phyloP scores from a whole-genome alignment of 2,113 vertebrate species.

The Cervus canadensis region DNA sequence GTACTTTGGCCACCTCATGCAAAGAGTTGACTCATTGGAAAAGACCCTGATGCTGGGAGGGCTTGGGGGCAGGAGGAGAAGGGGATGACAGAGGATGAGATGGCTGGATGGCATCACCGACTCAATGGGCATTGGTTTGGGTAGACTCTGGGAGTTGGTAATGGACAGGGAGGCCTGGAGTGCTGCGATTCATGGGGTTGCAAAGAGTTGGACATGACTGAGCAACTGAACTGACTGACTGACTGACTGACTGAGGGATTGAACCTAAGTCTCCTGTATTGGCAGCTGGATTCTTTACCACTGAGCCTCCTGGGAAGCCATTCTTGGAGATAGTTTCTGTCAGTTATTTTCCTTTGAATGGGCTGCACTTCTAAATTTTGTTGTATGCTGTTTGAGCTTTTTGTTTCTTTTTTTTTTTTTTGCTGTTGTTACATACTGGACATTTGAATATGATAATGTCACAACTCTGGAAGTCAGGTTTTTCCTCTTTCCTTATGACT shows the following conservation, averaged over 20 bases:
- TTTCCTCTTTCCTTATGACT: background rate
- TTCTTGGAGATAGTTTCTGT: background rate
- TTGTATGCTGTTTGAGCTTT: background rate
- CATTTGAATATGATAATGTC: background rate
- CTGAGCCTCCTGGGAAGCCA: background rate
- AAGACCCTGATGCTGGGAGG: too few relatives aligned
- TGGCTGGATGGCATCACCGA: too few relatives aligned
- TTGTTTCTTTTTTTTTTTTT: background rate
- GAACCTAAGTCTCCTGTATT: background rate
- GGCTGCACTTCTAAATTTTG: background rate
- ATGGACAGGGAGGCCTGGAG: too few relatives aligned
- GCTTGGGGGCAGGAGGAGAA: too few relatives aligned
- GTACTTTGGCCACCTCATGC: too few relatives aligned
- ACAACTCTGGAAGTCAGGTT: background rate
- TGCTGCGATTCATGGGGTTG: too few relatives aligned
- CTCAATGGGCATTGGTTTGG: too few relatives aligned
- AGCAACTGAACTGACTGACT: too few relatives aligned
- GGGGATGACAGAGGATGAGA: too few relatives aligned
- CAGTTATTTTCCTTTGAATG: background rate
- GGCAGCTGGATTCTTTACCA: background rate
- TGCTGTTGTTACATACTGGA: background rate
- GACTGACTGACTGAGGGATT: background rate
- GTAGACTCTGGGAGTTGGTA: too few relatives aligned
- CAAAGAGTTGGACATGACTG: too few relatives aligned
- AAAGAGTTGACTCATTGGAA: too few relatives aligned